phyloP scores from a whole-genome alignment of 2,888 invertebrate species.

The Microchrysa polita region DNA sequence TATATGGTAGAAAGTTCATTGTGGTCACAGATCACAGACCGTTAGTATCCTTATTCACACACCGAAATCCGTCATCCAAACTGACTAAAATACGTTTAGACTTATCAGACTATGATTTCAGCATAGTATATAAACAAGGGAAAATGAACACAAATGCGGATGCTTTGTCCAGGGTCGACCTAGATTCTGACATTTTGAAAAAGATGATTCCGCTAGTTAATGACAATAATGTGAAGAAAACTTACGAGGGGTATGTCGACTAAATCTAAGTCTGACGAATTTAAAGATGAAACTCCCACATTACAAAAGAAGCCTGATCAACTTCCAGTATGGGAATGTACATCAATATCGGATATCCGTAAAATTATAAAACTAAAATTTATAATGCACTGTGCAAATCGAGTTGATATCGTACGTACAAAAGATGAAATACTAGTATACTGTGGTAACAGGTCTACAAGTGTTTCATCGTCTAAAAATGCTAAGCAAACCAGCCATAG shows the following conservation, averaged over 20 bases:
- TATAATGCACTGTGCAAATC: too few species aligned
- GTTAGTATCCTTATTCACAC: conserved; percentile 52
- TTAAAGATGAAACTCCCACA: background rate
- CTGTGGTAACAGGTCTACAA: too few species aligned
- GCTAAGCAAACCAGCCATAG: background rate
- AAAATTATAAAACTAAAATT: too few species aligned
- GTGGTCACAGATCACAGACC: conserved; percentile 56
- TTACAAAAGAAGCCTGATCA: conserved; percentile 3
- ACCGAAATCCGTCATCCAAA: conserved; percentile 54
- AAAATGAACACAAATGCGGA: conserved; percentile 55
- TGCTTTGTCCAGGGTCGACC: conserved; percentile 51
- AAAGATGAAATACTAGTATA: too few species aligned
- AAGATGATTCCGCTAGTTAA: conserved; percentile 30
- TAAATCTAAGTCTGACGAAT: background rate
- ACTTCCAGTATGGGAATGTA: conserved; percentile 27
- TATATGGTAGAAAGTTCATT: conserved; percentile 55
- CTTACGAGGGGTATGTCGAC: background rate
- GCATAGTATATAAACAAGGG: conserved; percentile 47
- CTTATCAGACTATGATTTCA: conserved; percentile 54
- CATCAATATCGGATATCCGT: conserved; percentile 28
- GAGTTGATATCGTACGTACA: too few species aligned
- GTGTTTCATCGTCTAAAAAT: too few species aligned
- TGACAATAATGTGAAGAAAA: background rate
- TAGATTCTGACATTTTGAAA: conserved; percentile 19
- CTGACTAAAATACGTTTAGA: conserved; percentile 55